Conservation (phyloP, 2,113 vertebrate genomes). For the Edolisoma coerulescens region DNA sequence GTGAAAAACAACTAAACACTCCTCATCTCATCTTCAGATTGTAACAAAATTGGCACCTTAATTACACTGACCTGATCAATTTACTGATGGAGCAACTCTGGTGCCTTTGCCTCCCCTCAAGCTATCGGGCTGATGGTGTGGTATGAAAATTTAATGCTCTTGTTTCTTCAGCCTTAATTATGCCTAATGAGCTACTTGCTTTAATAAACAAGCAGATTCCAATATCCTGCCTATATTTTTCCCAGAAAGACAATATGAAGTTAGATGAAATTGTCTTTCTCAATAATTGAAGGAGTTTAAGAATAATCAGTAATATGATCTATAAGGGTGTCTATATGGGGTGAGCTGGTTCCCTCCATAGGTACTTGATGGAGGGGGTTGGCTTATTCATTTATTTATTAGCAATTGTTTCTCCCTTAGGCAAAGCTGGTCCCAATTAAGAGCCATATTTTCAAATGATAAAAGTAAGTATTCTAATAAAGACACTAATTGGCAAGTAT, state of each 20-base stretch:
- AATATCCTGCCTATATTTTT: neutral
- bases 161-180: slow-evolving; percentile 53
- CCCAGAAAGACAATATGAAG: slow-evolving; percentile 27
- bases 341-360: neutral
- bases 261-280: slow-evolving; percentile 17
- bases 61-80: neutral
- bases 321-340: neutral
- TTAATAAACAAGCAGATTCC: slow-evolving; percentile 58
- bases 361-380: neutral
- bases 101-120: neutral
- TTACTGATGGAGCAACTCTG: neutral
- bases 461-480: slow-evolving; percentile 63
- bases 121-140: neutral
- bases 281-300: slow-evolving; percentile 6
- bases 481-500: slow-evolving; percentile 68
- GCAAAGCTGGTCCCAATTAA: slow-evolving; percentile 65
- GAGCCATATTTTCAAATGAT: slow-evolving; percentile 45
- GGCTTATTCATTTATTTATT: slow-evolving; percentile 65
- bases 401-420: slow-evolving; percentile 42
- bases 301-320: neutral
- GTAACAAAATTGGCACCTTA: neutral
- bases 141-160: slow-evolving; percentile 42
- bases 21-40: neutral
- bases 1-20: neutral
- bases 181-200: slow-evolving; percentile 58